phyloP scores from a whole-genome alignment of 2,113 vertebrate species.

The Caloenas nicobarica region DNA sequence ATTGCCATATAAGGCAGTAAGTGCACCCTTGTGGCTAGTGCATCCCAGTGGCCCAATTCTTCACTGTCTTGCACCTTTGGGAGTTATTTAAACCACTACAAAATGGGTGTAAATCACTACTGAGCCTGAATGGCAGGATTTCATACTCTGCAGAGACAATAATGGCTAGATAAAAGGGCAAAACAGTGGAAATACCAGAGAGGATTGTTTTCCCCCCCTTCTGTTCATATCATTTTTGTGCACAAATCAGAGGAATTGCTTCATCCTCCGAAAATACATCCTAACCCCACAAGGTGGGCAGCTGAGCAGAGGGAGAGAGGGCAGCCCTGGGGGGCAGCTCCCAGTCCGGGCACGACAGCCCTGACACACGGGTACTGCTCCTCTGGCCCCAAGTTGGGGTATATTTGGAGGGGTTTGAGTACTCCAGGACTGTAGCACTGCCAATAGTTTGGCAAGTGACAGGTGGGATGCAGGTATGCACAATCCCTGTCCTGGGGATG shows the following conservation, averaged over 20 bases:
- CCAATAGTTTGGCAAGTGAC: neutral
- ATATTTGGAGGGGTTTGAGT: neutral
- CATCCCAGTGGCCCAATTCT: conserved; percentile 4
- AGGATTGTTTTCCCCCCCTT: rapidly evolving
- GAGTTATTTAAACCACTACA: conserved; percentile 29
- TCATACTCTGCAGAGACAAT: conserved; percentile 8
- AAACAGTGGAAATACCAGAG: neutral
- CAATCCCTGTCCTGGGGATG: neutral
- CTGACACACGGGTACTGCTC: neutral
- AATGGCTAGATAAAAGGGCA: conserved; percentile 11
- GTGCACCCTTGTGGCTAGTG: conserved; percentile 28
- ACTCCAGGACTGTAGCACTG: rapidly evolving
- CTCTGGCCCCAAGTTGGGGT: too few species aligned
- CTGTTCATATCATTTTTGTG: neutral
- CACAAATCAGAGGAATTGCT: neutral
- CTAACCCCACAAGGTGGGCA: neutral
- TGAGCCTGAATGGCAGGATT: conserved; percentile 16
- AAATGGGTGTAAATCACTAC: conserved; percentile 22
- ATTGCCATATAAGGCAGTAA: neutral
- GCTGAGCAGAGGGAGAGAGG: rapidly evolving
- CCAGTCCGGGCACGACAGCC: rapidly evolving
- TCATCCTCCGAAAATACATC: neutral
- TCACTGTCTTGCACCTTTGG: neutral
- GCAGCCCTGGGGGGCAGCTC: neutral
- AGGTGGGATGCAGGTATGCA: neutral